phyloP scores from a whole-genome alignment of 2,888 invertebrate species.

The Electrophaes corylata region DNA sequence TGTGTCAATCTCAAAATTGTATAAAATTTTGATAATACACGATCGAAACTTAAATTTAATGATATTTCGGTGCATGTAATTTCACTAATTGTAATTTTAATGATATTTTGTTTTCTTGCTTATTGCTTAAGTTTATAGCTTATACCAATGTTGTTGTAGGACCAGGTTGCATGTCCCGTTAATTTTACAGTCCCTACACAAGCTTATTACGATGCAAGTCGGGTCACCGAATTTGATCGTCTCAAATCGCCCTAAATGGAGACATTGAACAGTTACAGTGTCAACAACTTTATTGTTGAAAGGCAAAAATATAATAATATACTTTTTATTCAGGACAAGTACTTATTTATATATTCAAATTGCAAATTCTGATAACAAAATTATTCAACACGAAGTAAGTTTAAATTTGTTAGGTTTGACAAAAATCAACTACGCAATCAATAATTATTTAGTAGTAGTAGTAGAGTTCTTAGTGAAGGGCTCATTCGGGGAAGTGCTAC shows the following conservation, averaged over 20 bases:
- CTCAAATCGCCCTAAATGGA: slow-evolving; percentile 57
- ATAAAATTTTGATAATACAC: too few relatives aligned
- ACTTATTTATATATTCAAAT: not conserved
- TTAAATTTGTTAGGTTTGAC: too few relatives aligned
- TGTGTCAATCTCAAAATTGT: too few relatives aligned
- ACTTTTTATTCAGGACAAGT: not conserved
- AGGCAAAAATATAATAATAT: not conserved
- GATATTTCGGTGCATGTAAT: too few relatives aligned
- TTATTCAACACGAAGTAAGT: too few relatives aligned
- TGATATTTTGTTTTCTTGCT: not conserved
- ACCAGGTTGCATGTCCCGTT: slow-evolving; percentile 65
- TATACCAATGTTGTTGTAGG: slow-evolving; percentile 43
- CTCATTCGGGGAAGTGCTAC: too few relatives aligned
- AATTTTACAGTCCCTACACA: slow-evolving; percentile 65
- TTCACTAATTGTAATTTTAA: too few relatives aligned
- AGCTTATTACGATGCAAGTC: slow-evolving; percentile 67
- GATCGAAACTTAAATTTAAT: too few relatives aligned
- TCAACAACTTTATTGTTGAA: slow-evolving; percentile 36
- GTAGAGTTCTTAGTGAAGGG: too few relatives aligned
- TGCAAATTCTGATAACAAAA: not conserved
- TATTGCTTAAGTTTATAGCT: slow-evolving; percentile 32
- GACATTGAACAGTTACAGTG: slow-evolving; percentile 45
- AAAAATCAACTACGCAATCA: too few relatives aligned
- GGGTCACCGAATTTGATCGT: slow-evolving; percentile 58
- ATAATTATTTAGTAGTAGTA: too few relatives aligned